These are phyloP conservation scores for Drosophila elegans DNA, from an alignment of 1,140 invertebrate species.

Conservation along the genomic window DNA sequence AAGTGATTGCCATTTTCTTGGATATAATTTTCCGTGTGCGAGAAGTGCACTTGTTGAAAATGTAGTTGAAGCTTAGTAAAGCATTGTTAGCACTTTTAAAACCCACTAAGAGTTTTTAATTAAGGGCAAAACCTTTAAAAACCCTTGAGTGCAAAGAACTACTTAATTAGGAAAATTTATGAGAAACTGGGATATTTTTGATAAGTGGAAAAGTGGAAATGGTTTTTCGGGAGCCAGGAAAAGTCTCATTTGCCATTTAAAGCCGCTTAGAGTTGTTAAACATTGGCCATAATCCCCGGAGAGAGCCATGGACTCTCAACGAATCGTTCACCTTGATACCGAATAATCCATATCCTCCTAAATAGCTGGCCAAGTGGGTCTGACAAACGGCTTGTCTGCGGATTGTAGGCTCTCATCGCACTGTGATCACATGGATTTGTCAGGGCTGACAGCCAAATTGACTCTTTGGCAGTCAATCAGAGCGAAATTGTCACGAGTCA, in stretches of 20 bases:
- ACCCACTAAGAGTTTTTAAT: neutral
- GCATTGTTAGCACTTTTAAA: neutral
- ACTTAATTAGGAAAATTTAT: neutral
- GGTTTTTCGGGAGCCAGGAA: neutral
- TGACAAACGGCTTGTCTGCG: conserved; percentile 2
- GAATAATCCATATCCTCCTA: conserved; percentile 5
- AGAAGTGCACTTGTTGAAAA: neutral
- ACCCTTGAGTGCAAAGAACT: neutral
- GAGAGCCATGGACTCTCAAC: neutral
- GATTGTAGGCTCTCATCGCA: conserved; percentile 9
- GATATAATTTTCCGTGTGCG: neutral
- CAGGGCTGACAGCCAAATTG: conserved; percentile 43
- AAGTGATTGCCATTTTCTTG: no score
- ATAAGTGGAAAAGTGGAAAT: neutral
- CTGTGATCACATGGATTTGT: conserved; percentile 21
- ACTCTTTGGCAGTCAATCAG: conserved; percentile 38
- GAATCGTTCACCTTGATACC: neutral
- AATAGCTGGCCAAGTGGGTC: neutral
- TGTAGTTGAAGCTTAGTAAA: neutral
- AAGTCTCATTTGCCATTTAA: neutral
- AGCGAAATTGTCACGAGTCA: conserved; percentile 47
- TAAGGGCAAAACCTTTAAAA: neutral
- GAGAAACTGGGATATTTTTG: neutral
- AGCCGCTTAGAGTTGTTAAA: conserved; percentile 1
- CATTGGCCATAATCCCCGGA: neutral